These are phyloP conservation scores for Oplegnathus fasciatus DNA, from an alignment of 2,113 vertebrate species.

Conservation along the genomic window DNA sequence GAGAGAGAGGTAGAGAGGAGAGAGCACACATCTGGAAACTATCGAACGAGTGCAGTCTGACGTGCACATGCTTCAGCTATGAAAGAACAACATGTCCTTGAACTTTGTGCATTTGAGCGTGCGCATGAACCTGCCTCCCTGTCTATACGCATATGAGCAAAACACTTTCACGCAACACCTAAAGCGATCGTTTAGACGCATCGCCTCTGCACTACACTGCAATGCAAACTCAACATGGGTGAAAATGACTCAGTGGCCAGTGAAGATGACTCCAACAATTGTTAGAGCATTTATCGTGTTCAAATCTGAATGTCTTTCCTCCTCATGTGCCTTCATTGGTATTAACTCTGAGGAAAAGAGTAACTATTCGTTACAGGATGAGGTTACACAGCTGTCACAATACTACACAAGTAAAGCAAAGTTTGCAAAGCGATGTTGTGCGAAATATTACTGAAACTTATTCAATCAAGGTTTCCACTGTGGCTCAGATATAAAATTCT, in stretches of 20 bases:
- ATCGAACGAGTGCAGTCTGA: conserved; percentile 68
- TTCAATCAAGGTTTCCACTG: conserved; percentile 49
- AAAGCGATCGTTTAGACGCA: conserved; percentile 2
- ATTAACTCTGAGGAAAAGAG: background rate
- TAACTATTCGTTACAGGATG: background rate
- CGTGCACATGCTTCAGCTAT: conserved; percentile 75
- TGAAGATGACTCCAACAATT: background rate
- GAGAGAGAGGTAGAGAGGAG: conserved; percentile 39
- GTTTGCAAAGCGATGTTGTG: background rate
- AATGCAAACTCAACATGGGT: background rate
- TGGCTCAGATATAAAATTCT: conserved; percentile 41
- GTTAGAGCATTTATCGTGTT: background rate
- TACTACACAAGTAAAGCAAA: background rate
- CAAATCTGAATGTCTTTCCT: background rate
- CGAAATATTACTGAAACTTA: conserved; percentile 6
- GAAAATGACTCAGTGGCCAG: conserved; percentile 12
- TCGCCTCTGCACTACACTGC: background rate
- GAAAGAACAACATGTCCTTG: conserved; percentile 82
- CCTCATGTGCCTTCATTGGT: background rate
- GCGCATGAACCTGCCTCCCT: conserved; percentile 45
- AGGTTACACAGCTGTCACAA: background rate
- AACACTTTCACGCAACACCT: conserved; percentile 14
- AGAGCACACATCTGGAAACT: conserved; percentile 83
- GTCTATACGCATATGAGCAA: background rate
- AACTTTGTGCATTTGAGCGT: conserved; percentile 29